Base-by-base conservation (phyloP, 2,888 invertebrate genomes). In the Cheilosia scutellata region DNA sequence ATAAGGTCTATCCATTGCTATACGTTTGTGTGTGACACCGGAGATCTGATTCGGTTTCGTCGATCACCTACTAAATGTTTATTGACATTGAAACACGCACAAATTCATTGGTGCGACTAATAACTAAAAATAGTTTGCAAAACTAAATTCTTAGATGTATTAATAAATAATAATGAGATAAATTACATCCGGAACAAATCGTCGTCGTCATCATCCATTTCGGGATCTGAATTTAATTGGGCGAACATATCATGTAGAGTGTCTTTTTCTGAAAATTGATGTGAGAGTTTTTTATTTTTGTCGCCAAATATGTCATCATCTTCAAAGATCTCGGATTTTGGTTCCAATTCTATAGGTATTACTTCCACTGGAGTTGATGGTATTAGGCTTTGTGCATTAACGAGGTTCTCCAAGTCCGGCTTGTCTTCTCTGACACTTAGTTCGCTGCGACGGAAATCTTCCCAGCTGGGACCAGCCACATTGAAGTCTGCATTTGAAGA, bases 171-270 rank as follows among this genome's bases (percentile, higher is more conserved):
- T 20, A 20, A 20, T 20, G 20, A 20, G 20, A 40, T 16, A 37
- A 9, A 11, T 37, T 37, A 53, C 25, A 42, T 55, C 25, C 68
- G 55, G 33, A 87, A 83, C 33, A 68, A 29, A 25, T 68, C 62
- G 42, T 76, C 70, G 2, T 82, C 76, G 57, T 88, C 88, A 6
- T 90, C 90, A 11, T 87, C 88, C 33, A 37, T 37, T 37, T 90
- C 90, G 11, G 87, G 80, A 20, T 90, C 89, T 0, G 90, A 88
- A 86, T 90, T 89, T 29, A 90, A 87, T 53, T 87, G 86, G 4
- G 88, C 88, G 82, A 88, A 90, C 33, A 89, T 75, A 44, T 88
- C 88, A 58, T 89, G 87, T 4, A 89, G 78, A n/a, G 88, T 88
- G 66, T 90, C 88, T 51, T 63, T 80, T 6, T 68, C 68, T 1